A percentile compares a stretch with the other conserved stretches of the same genome.
Evolutionary conservation across 64 coral and sea anemone species (phyloP).

Genomic region (Cladopsammia gracilis): DNA sequence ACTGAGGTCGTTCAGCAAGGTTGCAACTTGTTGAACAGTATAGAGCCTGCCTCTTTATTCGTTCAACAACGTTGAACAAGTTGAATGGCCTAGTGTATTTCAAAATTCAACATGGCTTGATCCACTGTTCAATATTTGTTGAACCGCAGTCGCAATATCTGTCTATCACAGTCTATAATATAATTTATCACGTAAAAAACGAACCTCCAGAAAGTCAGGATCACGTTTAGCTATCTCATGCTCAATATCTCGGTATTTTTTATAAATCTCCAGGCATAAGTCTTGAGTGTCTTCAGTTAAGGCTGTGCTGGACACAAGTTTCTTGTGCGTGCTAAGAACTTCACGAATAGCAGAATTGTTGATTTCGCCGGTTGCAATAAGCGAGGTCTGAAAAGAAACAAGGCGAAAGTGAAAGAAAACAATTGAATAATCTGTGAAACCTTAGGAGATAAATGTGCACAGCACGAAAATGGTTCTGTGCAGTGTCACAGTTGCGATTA

Average conservation of each 20-base stretch:
- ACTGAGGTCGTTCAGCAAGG: no score
- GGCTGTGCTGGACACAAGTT: background rate
- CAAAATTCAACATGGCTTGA: no score
- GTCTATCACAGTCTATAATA: no score
- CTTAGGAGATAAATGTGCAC: background rate
- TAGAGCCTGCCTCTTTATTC: no score
- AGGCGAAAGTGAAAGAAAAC: background rate
- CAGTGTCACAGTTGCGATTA: no score
- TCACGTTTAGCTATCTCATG: background rate
- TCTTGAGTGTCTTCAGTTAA: background rate
- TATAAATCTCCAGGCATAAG: conserved; percentile 3
- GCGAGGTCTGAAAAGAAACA: background rate
- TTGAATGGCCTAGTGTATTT: no score
- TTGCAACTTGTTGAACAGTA: no score
- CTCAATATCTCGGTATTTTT: background rate
- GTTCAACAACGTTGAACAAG: no score
- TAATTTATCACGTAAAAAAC: background rate
- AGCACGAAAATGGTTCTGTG: no score
- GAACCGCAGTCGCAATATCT: no score
- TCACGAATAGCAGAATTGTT: background rate
- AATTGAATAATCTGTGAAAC: background rate
- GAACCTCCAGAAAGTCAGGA: background rate
- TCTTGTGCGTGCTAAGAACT: background rate
- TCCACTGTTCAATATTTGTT: no score
- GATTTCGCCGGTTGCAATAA: background rate